Conservation (phyloP, 2,113 vertebrate species). For the Dicaeum eximium region DNA sequence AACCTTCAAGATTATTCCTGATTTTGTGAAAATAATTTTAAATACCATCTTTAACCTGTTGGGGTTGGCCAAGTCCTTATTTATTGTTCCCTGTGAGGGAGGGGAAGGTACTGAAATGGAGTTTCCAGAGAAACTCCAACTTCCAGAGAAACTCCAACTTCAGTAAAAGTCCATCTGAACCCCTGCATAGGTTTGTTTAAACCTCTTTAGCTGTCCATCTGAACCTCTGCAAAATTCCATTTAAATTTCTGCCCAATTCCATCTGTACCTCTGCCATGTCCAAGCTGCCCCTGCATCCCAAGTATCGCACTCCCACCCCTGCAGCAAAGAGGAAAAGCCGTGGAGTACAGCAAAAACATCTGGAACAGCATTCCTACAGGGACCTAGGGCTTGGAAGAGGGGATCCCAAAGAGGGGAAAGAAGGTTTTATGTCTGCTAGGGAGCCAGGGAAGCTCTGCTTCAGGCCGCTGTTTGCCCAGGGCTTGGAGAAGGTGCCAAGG, state of each 20-base stretch:
- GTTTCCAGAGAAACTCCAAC: not conserved
- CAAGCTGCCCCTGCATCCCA: not conserved
- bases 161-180: not conserved
- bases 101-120: not conserved
- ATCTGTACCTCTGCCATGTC: not conserved
- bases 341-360: not conserved
- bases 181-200: not conserved
- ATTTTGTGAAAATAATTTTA: not conserved
- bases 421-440: not conserved
- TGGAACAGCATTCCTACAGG: not conserved
- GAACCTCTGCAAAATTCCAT: not conserved
- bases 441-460: not conserved
- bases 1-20: not conserved
- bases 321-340: not conserved
- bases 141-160: not conserved
- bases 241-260: not conserved
- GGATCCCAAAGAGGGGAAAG: not conserved
- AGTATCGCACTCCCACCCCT: accelerated
- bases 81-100: not conserved
- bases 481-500: not conserved
- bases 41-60: not conserved
- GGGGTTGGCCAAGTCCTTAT: not conserved
- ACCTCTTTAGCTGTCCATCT: not conserved
- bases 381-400: not conserved
- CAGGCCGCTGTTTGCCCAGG: not conserved